A percentile compares a stretch with the other conserved stretches of the same genome.
Conservation (phyloP, 2,888 invertebrate genomes). For the Synergus japonicus region DNA sequence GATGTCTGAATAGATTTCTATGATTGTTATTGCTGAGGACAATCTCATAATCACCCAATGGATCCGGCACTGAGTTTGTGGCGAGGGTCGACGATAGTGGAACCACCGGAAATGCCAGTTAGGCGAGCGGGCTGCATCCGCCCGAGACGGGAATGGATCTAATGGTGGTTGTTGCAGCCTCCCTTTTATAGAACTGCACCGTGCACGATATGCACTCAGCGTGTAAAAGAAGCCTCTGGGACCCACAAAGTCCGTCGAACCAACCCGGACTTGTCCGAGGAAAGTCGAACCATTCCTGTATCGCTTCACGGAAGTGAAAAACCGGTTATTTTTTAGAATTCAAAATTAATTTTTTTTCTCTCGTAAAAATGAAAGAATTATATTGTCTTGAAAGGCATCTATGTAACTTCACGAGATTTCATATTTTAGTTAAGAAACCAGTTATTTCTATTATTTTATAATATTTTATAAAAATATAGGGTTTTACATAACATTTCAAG, state of each 20-base stretch:
- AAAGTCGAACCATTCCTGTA: slow-evolving; percentile 42
- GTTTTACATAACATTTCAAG: too few relatives aligned
- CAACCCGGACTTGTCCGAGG: slow-evolving; percentile 51
- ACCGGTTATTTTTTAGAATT: neutral
- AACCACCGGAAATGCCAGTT: slow-evolving; percentile 73
- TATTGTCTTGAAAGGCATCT: too few relatives aligned
- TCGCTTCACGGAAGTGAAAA: slow-evolving; percentile 32
- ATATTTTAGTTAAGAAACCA: neutral
- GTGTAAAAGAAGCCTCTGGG: slow-evolving; percentile 44
- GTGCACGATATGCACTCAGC: slow-evolving; percentile 46
- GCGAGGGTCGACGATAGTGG: slow-evolving; percentile 54
- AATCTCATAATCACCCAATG: slow-evolving; percentile 10
- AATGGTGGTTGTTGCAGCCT: slow-evolving; percentile 64
- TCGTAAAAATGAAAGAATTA: neutral
- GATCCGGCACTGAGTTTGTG: slow-evolving; percentile 13
- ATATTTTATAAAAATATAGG: too few relatives aligned
- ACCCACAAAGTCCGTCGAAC: slow-evolving; percentile 44
- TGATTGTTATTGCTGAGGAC: neutral
- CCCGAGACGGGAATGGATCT: slow-evolving; percentile 68
- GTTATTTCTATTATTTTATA: too few relatives aligned
- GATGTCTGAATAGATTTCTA: neutral
- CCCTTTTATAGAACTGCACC: slow-evolving; percentile 65
- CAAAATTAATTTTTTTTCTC: neutral
- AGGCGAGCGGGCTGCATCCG: slow-evolving; percentile 72
- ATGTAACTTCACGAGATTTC: neutral